Percentiles rank a stretch among this genome's conserved stretches.
Conservation (phyloP, 2,113 vertebrate genomes). For the Pelvicachromis taeniatus region DNA sequence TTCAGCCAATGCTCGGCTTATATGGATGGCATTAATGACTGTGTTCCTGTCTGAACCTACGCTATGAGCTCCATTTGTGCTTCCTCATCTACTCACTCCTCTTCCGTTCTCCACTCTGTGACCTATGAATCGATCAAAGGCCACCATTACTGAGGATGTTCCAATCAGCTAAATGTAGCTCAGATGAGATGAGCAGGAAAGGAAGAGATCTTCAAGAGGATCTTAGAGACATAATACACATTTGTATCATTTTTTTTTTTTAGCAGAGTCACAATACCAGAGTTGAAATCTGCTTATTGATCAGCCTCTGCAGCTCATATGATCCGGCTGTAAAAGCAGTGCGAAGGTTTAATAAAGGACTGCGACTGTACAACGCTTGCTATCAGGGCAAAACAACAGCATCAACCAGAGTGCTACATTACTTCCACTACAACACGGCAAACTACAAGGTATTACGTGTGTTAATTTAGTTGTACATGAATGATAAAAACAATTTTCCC, state of each 20-base stretch:
- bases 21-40: constrained; percentile 3
- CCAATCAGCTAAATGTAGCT: constrained; percentile 35
- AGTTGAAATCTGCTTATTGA: constrained; percentile 25
- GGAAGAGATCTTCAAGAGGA: not conserved
- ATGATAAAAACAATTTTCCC: not conserved
- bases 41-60: not conserved
- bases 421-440: not conserved
- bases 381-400: not conserved
- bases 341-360: not conserved
- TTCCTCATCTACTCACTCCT: constrained; percentile 15
- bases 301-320: not conserved
- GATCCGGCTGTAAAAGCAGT: not conserved
- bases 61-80: constrained; percentile 24
- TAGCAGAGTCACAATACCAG: not conserved
- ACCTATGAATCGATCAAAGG: constrained; percentile 34
- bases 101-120: constrained; percentile 1
- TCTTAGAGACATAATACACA: not conserved
- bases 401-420: not conserved
- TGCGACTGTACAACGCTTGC: not conserved
- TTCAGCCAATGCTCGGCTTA: not conserved
- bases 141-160: constrained; percentile 17
- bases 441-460: not conserved
- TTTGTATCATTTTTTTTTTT: not conserved
- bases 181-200: constrained; percentile 2
- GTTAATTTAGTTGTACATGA: not conserved